Evolutionary conservation across 2,888 invertebrate species (phyloP), one percentile per base, ranked within the genome.

Genomic region (Latheticus oryzae): DNA sequence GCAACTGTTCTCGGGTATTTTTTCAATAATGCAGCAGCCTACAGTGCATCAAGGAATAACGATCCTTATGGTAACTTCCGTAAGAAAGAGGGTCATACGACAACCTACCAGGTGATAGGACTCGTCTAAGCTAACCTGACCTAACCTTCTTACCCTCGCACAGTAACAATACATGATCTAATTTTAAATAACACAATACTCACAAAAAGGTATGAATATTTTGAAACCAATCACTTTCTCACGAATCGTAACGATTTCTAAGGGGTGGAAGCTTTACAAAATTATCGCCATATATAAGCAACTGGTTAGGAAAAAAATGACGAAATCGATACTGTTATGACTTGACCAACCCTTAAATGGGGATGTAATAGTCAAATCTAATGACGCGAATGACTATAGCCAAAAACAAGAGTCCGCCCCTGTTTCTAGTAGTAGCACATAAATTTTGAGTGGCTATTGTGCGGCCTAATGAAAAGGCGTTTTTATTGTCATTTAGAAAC

Each of bases 101-200:
- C 42, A 16, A n/a, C 33, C 35, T 38, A 65, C 74, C 74, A 73
- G 74, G 73, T 74, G 74, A 73, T 68, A 69, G 56, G 61, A 62
- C 58, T 59, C 68, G 62, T 63, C 62, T 63, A 51, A 64, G 65
- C 66, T 66, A 67, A 72, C 72, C 70, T 73, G 71, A 67, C 70
- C 70, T 69, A 70, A 73, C 73, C 73, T 72, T 66, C 58, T 60
- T 58, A 61, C 56, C 65, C 64, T 69, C 68, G 69, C 65, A 62
- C 21, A 33, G 52, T 61, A 66, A 76, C 76, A 76, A 76, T 76
- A 68, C 70, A 48, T 73, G 76, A 76, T 76, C 76, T 76, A 76
- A 76, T 76, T 76, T 75, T 76, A 73, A 74, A 75, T 74, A 72
- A 72, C 70, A 73, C 73, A 74, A 73, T 73, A 67, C 67, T 53